Percentiles rank a stretch among this genome's conserved stretches.
These are phyloP conservation scores for Heteronetta atricapilla DNA, from an alignment of 2,113 vertebrate species.

Conservation along the genomic window DNA sequence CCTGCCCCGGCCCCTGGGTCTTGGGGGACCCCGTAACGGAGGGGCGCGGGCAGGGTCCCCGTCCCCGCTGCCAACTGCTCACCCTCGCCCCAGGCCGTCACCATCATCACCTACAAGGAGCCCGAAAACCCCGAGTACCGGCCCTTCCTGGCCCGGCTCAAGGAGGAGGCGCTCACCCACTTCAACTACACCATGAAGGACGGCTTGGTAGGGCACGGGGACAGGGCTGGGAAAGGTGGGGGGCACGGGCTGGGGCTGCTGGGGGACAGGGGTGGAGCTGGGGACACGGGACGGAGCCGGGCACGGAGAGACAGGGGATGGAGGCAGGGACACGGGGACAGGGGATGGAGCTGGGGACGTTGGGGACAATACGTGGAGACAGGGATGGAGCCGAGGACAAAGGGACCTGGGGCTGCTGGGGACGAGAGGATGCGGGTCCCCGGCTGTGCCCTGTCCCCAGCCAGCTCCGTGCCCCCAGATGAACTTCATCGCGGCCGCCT, in stretches of 20 bases:
- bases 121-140: slow-evolving; percentile 87
- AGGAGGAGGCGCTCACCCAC: slow-evolving; percentile 70
- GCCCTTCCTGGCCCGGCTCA: slow-evolving; percentile 82
- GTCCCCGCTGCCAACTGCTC: not conserved
- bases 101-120: slow-evolving; percentile 91
- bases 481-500: slow-evolving; percentile 77
- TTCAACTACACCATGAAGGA: slow-evolving; percentile 90
- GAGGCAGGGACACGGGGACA: not conserved
- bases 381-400: not conserved
- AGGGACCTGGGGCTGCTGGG: not conserved
- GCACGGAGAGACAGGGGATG: not conserved
- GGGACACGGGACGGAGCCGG: not conserved
- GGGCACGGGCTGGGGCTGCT: not conserved
- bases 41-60: not conserved
- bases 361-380: not conserved
- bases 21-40: too few species aligned
- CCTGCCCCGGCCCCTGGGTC: not conserved
- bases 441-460: fast-evolving
- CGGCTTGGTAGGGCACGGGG: slow-evolving; percentile 79
- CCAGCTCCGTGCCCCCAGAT: slow-evolving; percentile 29
- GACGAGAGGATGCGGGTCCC: fast-evolving
- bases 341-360: not conserved
- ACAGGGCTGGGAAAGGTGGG: not conserved
- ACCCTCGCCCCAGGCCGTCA: slow-evolving; percentile 79
- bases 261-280: not conserved